Evolutionary conservation across 2,797 vertebrate species (phyloP), one percentile per base, ranked within the genome.

Genomic region (Urophycis tenuis): DNA sequence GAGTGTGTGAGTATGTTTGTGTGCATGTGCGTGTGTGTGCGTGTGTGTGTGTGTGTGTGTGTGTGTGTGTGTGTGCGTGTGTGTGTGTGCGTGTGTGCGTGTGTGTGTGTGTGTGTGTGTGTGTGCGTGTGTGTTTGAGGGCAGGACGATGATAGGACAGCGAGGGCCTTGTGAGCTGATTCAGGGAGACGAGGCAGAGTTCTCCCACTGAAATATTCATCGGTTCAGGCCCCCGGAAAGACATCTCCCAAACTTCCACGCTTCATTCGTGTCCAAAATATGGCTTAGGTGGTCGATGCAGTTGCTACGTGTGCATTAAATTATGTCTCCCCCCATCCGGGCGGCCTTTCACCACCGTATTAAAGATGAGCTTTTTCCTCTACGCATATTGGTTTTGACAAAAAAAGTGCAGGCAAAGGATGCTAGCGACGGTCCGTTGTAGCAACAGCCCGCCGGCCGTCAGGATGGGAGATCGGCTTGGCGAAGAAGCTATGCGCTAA

Each of bases 131-230:
- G 72, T 70, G 72, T 45, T 34, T 15, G 17, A 3, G 49, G 11
- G 70, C 14, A 33, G 29, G 36, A 19, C 30, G 25, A 25, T 14
- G 17, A 34, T 41, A 3, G 74, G 80, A 82, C 36, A 85, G 80
- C 49, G 77, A 77, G 72, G 79, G 25, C 64, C 25, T 30, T 60
- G 31, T 89, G 87, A 90, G 81, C 69, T 90, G 89, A 92, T 91
- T 87, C 81, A 85, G 85, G 84, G 88, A 90, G 89, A 92, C 84
- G 78, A 87, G 81, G 83, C 80, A 5, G 85, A 87, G 77, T 84
- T 85, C 75, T 80, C 33, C 49, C 35, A 45, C 84, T 93, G 75
- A 92, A 93, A 92, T 89, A 93, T 91, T 92, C 74, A 93, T 89
- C 75, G 79, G 72, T 74, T 9, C 78, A 74, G 82, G 78, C 77